These are phyloP conservation scores for Ceyx margarethae DNA, from an alignment of 2,113 vertebrate genomes.

Conservation along the genomic window DNA sequence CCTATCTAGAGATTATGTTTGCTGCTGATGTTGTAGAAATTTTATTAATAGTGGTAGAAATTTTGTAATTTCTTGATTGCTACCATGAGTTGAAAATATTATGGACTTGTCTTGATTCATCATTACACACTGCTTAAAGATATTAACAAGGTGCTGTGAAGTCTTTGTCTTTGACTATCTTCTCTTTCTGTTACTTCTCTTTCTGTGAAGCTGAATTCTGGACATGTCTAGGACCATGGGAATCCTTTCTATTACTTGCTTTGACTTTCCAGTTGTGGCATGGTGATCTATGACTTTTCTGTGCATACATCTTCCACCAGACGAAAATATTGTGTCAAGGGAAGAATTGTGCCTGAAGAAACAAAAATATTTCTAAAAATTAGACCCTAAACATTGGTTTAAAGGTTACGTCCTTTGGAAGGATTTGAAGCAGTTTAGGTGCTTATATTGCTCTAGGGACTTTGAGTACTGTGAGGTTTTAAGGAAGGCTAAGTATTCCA, in stretches of 20 bases:
- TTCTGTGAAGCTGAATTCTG: background rate
- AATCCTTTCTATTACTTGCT: background rate
- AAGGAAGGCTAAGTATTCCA: conserved; percentile 68
- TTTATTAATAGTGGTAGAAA: background rate
- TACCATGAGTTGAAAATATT: background rate
- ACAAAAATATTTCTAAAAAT: conserved; percentile 57
- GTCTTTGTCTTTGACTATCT: background rate
- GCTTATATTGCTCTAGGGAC: conserved; percentile 59
- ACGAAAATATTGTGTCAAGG: conserved; percentile 26
- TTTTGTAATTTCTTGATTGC: background rate
- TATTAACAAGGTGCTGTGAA: background rate
- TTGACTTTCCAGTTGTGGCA: background rate
- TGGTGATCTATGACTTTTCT: background rate
- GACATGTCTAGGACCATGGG: background rate
- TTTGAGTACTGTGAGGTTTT: conserved; percentile 58
- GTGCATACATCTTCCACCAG: background rate
- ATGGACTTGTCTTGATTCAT: background rate
- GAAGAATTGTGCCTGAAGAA: conserved; percentile 32
- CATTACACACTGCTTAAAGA: background rate
- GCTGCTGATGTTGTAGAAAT: background rate
- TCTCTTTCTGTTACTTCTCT: background rate
- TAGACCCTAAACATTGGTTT: background rate
- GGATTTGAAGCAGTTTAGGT: conserved; percentile 66
- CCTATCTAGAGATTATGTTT: background rate
- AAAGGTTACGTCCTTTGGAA: conserved; percentile 71